A percentile compares a stretch with the other conserved stretches of the same genome.
These are phyloP conservation scores for Irena cyanogastra DNA, from an alignment of 2,113 vertebrate species.

Conservation along the genomic window DNA sequence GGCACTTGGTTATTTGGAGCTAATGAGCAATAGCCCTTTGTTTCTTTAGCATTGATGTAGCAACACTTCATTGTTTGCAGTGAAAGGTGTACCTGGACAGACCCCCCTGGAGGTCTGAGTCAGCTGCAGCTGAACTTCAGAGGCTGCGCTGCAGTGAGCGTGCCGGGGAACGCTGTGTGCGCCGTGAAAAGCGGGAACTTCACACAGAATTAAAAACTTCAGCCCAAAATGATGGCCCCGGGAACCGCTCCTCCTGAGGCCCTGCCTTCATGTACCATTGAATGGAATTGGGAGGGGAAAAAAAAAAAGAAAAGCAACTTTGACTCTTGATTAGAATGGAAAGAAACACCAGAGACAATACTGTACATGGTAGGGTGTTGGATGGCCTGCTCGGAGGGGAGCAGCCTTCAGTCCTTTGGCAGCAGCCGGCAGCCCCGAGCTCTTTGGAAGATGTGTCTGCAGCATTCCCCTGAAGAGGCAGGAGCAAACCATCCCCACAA, in stretches of 20 bases:
- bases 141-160: background rate
- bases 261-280: constrained; percentile 66
- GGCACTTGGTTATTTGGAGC: constrained; percentile 58
- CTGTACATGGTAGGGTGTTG: constrained; percentile 31
- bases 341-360: constrained; percentile 2
- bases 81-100: constrained; percentile 38
- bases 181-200: background rate
- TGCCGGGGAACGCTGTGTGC: background rate
- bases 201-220: constrained; percentile 14
- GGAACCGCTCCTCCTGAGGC: constrained; percentile 44
- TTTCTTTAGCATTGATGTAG: constrained; percentile 12
- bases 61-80: constrained; percentile 50
- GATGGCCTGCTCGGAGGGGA: background rate
- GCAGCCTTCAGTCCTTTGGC: background rate
- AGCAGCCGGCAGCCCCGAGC: constrained; percentile 6
- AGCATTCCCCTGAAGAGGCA: constrained; percentile 38
- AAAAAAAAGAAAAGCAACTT: background rate
- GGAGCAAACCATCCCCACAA: constrained; percentile 30
- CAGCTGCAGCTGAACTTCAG: background rate
- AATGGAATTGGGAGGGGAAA: background rate
- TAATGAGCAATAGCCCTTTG: constrained; percentile 8
- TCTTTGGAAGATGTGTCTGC: constrained; percentile 47
- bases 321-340: constrained; percentile 5
- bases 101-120: constrained; percentile 3
- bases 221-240: background rate